phyloP scores from a whole-genome alignment of 2,113 vertebrate species.

The Suricata suricatta region DNA sequence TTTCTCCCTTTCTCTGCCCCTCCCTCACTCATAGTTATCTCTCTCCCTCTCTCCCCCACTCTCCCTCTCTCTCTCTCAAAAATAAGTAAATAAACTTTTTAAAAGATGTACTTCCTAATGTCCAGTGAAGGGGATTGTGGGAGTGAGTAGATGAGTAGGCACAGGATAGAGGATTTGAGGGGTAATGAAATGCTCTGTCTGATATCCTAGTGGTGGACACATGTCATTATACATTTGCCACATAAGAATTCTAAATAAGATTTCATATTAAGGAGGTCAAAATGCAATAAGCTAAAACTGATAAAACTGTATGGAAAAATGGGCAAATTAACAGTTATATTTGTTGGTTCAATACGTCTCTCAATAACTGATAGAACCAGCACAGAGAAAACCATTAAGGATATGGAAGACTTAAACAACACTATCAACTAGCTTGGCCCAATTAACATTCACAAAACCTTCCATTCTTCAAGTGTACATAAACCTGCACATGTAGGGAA shows the following conservation, averaged over 20 bases:
- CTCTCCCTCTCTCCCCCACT: too few species aligned
- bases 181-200: neutral
- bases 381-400: neutral
- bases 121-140: neutral
- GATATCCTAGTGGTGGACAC: too few species aligned
- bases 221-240: neutral
- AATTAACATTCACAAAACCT: neutral
- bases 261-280: neutral
- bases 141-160: neutral
- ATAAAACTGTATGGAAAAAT: neutral
- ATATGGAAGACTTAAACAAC: neutral
- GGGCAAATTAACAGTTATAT: neutral
- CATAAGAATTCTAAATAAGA: neutral
- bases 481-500: neutral
- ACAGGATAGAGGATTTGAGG: neutral
- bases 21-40: too few species aligned
- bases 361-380: neutral
- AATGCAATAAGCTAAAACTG: neutral
- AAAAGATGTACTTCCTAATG: neutral
- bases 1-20: too few species aligned
- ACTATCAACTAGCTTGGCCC: neutral
- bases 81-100: too few species aligned
- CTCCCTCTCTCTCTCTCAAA: too few species aligned
- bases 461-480: neutral
- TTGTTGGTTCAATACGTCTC: neutral